Evolutionary conservation across 2,113 vertebrate genomes (phyloP), one percentile per base, ranked within the genome.

Genomic region (Hirundichthys speculiger): DNA sequence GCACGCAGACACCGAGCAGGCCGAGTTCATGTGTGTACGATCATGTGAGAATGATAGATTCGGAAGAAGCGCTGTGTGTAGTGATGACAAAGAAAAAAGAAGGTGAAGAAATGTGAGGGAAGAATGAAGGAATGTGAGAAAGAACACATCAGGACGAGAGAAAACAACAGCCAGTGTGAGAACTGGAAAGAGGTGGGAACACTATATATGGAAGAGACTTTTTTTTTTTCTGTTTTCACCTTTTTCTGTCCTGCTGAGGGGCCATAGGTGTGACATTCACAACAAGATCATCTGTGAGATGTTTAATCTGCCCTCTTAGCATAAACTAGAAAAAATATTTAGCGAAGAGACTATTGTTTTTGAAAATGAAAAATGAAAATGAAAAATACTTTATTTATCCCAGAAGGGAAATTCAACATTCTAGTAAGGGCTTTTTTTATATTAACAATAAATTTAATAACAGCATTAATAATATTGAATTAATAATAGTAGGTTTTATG

Each of bases 291-390:
- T 2, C 25, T n/a, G 8, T 27, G 27, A 27, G 3, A 27, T 8
- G 45, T 59, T 54, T 74, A 68, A 83, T 75, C 72, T 76, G 65
- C 74, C 73, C 61, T 64, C 40, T 73, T 65, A 61, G 82, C 64
- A 12, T 56, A n/a, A n/a, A n/a, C n/a, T n/a, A n/a, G n/a, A n/a
- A n/a, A n/a, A n/a, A n/a, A n/a, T n/a, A n/a, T n/a, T n/a, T n/a
- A n/a, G n/a, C n/a, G n/a, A n/a, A n/a, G n/a, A n/a, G n/a, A n/a
- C n/a, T n/a, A n/a, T n/a, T n/a, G n/a, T n/a, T n/a, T n/a, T n/a
- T n/a, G n/a, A n/a, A n/a, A n/a, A n/a, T n/a, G n/a, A n/a, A n/a
- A n/a, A n/a, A n/a, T n/a, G n/a, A n/a, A n/a, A n/a, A n/a, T n/a
- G n/a, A n/a, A n/a, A n/a, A n/a, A n/a, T n/a, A n/a, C n/a, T n/a